Evolutionary conservation across 2,888 invertebrate genomes (phyloP).

Genomic region (Octodonta nipae): DNA sequence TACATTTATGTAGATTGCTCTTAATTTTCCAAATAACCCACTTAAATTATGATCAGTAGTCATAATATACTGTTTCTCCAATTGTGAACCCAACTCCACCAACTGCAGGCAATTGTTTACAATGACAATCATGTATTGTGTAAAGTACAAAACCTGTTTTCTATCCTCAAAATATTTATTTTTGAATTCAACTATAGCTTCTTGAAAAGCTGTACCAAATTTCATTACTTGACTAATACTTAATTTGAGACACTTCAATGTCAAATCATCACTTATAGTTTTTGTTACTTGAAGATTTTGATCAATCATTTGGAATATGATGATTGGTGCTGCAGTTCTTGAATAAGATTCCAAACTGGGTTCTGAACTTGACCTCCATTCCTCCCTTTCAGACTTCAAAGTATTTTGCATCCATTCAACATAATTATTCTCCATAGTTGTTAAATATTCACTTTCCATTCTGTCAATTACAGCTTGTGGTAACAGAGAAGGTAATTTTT

Average conservation of each 20-base stretch:
- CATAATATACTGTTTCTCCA: conserved; percentile 59
- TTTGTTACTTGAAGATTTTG: conserved; percentile 73
- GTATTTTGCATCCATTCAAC: conserved; percentile 94
- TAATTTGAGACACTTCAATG: conserved; percentile 71
- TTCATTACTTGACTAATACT: conserved; percentile 83
- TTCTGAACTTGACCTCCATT: conserved; percentile 72
- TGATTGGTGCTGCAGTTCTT: conserved; percentile 87
- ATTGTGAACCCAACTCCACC: conserved; percentile 72
- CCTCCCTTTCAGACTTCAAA: conserved; percentile 76
- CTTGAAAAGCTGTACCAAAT: conserved; percentile 74
- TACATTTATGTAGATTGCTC: conserved; percentile 58
- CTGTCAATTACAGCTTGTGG: conserved; percentile 59
- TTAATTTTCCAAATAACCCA: conserved; percentile 51
- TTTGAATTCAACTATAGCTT: conserved; percentile 79
- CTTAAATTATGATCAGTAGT: conserved; percentile 17
- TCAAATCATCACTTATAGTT: conserved; percentile 60
- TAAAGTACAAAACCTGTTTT: conserved; percentile 73
- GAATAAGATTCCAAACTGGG: conserved; percentile 76
- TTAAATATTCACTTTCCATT: conserved; percentile 70
- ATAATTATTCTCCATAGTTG: conserved; percentile 80
- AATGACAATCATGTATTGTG: conserved; percentile 89
- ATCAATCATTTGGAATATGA: conserved; percentile 96
- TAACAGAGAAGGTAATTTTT: conserved; percentile 61
- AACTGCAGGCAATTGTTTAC: conserved; percentile 90
- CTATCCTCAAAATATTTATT: conserved; percentile 84